Conservation (phyloP, 2,797 vertebrate genomes). For the Sitta carolinensis region DNA sequence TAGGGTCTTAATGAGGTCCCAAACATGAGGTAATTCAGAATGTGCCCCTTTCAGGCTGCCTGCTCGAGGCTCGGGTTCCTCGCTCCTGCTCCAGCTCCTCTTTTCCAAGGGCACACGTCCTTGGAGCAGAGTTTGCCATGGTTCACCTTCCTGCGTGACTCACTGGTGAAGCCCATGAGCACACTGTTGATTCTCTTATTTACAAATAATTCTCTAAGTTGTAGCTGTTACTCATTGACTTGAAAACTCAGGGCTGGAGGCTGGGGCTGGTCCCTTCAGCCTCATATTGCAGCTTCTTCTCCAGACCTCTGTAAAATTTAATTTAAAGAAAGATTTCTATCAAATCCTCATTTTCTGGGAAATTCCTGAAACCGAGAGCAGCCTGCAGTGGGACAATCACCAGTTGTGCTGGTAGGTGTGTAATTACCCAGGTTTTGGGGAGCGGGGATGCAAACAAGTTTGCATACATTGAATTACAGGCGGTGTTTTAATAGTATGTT, state of each 20-base stretch:
- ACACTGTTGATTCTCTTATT: neutral
- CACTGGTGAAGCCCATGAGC: neutral
- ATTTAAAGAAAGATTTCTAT: neutral
- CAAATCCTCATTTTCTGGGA: neutral
- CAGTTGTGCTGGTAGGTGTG: neutral
- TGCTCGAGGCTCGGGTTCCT: neutral
- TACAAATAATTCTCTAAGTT: neutral
- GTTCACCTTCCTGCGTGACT: neutral
- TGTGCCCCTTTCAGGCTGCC: neutral
- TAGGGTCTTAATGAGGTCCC: neutral
- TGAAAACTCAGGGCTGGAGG: neutral
- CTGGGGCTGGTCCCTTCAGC: neutral
- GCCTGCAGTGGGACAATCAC: neutral
- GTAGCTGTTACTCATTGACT: neutral
- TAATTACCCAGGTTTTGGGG: constrained; percentile 36
- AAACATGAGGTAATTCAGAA: neutral
- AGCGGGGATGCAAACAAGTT: constrained; percentile 24
- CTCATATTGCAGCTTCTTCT: neutral
- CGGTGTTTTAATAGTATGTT: constrained; percentile 47
- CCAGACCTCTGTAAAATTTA: neutral
- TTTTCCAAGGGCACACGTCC: neutral
- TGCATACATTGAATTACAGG: constrained; percentile 53
- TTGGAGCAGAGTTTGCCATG: neutral
- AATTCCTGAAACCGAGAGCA: neutral
- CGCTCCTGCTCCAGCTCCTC: neutral